Conservation (phyloP, 2,113 vertebrate species). For the Paraplagusia blochii region DNA sequence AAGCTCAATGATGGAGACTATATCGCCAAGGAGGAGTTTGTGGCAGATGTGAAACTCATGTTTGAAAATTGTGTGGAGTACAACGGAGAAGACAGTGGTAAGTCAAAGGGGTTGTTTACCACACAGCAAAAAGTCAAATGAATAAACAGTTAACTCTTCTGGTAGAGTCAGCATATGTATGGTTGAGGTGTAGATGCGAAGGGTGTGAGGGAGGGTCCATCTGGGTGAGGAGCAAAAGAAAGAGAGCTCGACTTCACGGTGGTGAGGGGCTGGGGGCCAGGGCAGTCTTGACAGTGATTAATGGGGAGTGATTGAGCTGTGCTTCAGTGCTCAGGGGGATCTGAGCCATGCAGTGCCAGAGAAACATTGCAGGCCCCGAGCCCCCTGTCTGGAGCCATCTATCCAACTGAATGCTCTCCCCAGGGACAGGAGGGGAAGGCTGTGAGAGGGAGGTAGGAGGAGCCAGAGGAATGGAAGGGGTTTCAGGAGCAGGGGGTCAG, state of each 20-base stretch:
- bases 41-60: constrained; percentile 94
- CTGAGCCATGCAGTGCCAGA: constrained; percentile 70
- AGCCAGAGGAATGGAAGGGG: constrained; percentile 36
- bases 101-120: constrained; percentile 34
- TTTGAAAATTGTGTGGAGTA: constrained; percentile 96
- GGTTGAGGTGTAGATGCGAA: constrained; percentile 14
- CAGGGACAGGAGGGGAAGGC: constrained; percentile 46
- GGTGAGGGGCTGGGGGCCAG: constrained; percentile 51
- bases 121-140: background rate
- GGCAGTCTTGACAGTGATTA: constrained; percentile 78
- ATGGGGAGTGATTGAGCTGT: constrained; percentile 79
- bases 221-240: constrained; percentile 34
- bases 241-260: constrained; percentile 34
- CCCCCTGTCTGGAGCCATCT: constrained; percentile 76
- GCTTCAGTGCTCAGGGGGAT: constrained; percentile 67
- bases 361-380: constrained; percentile 75
- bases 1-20: constrained; percentile 92
- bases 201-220: constrained; percentile 12
- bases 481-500: constrained; percentile 55
- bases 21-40: constrained; percentile 92
- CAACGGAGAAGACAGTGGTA: constrained; percentile 95
- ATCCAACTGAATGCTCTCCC: constrained; percentile 72
- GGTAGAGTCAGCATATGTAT: constrained; percentile 24
- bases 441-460: constrained; percentile 41
- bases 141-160: constrained; percentile 16